These are phyloP conservation scores for Drosophila malerkotliana DNA, from an alignment of 1,140 invertebrate genomes.

Conservation along the genomic window DNA sequence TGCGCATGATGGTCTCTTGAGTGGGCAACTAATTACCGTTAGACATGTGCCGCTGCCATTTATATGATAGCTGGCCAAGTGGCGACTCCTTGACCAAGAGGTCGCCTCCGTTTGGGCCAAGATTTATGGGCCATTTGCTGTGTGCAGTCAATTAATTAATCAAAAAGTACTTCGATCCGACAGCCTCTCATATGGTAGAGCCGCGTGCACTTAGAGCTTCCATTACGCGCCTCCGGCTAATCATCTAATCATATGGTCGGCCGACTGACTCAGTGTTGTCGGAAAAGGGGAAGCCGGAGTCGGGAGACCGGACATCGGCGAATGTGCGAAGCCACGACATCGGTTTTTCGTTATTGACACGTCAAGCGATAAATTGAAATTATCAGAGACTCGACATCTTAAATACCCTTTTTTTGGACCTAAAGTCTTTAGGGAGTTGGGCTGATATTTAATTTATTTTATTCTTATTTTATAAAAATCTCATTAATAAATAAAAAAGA, in stretches of 20 bases:
- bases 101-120: constrained; percentile 20
- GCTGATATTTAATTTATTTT: no score
- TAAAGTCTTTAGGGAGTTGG: background rate
- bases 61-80: constrained; percentile 25
- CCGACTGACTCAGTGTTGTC: constrained; percentile 14
- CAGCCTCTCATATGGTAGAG: constrained; percentile 14
- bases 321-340: constrained; percentile 36
- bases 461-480: no score
- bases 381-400: background rate
- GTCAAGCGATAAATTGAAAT: constrained; percentile 10
- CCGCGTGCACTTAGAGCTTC: constrained; percentile 63
- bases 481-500: no score
- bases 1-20: constrained; percentile 49
- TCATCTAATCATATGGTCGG: constrained; percentile 32
- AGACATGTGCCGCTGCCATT: constrained; percentile 37
- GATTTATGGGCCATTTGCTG: constrained; percentile 41
- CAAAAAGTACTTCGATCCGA: constrained; percentile 61
- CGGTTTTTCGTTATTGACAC: constrained; percentile 25
- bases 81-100: constrained; percentile 50
- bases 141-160: constrained; percentile 67
- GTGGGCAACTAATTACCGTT: constrained; percentile 55
- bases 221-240: constrained; percentile 71
- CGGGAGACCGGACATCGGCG: constrained; percentile 6
- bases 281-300: background rate
- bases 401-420: constrained; percentile 3